phyloP scores from a whole-genome alignment of 1,140 invertebrate species.

The Brachionus paranguensis region DNA sequence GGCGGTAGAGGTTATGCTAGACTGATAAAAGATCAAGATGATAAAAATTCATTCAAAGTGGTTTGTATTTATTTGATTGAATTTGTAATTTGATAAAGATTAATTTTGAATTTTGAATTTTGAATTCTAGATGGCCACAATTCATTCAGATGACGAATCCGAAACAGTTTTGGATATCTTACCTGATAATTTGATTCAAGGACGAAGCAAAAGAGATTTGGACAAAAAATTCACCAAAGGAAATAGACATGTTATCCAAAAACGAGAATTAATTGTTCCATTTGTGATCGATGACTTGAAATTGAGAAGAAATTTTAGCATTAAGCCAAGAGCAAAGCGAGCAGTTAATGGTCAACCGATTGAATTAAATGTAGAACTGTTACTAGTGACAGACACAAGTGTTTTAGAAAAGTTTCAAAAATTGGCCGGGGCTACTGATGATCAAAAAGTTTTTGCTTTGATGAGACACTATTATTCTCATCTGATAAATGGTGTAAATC shows the following conservation, averaged over 20 bases:
- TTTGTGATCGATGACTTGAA: not conserved
- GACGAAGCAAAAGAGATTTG: not conserved
- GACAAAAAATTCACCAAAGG: not conserved
- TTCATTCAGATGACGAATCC: not conserved
- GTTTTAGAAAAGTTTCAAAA: not conserved
- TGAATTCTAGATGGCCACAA: not conserved
- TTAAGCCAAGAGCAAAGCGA: not conserved
- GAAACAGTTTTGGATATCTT: not conserved
- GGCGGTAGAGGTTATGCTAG: not conserved
- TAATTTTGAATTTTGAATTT: not conserved
- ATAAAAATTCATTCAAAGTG: not conserved
- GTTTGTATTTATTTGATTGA: not conserved
- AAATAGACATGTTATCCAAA: not conserved
- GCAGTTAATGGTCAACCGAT: slow-evolving; percentile 17
- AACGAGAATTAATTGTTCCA: not conserved
- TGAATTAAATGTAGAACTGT: not conserved
- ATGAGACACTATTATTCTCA: slow-evolving; percentile 31
- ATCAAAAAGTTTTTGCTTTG: not conserved
- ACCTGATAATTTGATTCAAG: not conserved
- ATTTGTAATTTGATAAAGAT: no score
- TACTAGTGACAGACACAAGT: not conserved
- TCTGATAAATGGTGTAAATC: slow-evolving; percentile 27
- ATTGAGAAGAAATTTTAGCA: not conserved
- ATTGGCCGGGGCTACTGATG: not conserved
- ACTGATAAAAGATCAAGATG: not conserved